phyloP scores from a whole-genome alignment of 2,888 invertebrate genomes.

The Cenopis cana region DNA sequence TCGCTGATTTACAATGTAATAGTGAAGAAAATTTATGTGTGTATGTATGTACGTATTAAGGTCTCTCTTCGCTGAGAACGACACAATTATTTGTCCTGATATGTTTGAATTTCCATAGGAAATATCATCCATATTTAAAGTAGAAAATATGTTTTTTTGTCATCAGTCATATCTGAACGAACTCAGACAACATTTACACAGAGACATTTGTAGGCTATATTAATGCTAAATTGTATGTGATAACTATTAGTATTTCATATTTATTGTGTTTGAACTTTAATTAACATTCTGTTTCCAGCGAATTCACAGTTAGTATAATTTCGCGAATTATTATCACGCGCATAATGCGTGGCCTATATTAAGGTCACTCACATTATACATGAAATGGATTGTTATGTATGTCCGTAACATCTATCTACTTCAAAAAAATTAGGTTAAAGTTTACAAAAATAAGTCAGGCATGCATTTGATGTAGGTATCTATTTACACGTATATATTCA shows the following conservation, averaged over 20 bases:
- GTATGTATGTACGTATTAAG: too few species aligned
- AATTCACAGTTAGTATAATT: conserved; percentile 1
- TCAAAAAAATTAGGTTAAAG: conserved; percentile 9
- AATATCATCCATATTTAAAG: too few species aligned
- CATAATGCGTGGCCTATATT: conserved; percentile 19
- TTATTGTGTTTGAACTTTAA: too few species aligned
- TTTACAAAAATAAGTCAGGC: not conserved
- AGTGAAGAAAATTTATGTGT: too few species aligned
- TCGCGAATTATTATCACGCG: conserved; percentile 31
- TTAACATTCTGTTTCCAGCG: too few species aligned
- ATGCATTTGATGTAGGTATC: too few species aligned
- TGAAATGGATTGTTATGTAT: not conserved
- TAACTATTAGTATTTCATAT: too few species aligned
- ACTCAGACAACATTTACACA: too few species aligned
- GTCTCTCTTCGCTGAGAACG: not conserved
- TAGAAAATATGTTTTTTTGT: too few species aligned
- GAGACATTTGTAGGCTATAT: not conserved
- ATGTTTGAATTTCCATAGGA: too few species aligned
- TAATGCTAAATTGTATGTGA: not conserved
- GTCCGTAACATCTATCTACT: conserved; percentile 13
- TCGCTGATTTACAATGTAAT: not conserved
- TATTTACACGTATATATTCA: too few species aligned
- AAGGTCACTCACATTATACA: conserved; percentile 29
- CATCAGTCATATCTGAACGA: too few species aligned
- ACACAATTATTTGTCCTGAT: not conserved